Conservation (phyloP, 2,888 invertebrate genomes). For the Idaea biselata region DNA sequence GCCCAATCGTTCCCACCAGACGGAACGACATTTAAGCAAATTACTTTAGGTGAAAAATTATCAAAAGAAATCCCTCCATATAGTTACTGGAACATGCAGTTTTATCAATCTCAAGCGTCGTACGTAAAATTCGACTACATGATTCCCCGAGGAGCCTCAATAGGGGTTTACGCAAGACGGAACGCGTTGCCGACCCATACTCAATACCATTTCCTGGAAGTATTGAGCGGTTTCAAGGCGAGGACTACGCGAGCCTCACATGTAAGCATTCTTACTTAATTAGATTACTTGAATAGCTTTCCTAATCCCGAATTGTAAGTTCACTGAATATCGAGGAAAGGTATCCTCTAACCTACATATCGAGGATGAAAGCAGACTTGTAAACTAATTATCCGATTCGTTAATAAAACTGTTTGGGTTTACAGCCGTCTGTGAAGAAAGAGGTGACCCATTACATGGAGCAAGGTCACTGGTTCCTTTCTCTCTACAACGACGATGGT, state of each 20-base stretch:
- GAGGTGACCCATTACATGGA: conserved; percentile 97
- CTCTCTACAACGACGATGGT: conserved; percentile 96
- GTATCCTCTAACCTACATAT: conserved; percentile 4
- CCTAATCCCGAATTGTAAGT: conserved; percentile 4
- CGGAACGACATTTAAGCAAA: conserved; percentile 95
- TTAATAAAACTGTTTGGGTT: conserved; percentile 7
- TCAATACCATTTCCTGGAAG: conserved; percentile 97
- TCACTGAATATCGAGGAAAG: not conserved
- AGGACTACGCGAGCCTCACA: conserved; percentile 91
- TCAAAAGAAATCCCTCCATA: conserved; percentile 95
- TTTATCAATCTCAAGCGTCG: conserved; percentile 95
- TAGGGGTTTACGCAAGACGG: conserved; percentile 96
- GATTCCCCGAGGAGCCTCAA: conserved; percentile 93
- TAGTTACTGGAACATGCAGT: conserved; percentile 98
- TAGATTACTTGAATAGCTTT: not conserved
- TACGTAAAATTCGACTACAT: conserved; percentile 97
- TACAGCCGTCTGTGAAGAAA: conserved; percentile 91
- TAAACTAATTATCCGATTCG: conserved; percentile 1
- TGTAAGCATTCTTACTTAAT: conserved; percentile 81
- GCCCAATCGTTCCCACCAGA: conserved; percentile 95
- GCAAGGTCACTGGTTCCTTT: conserved; percentile 97
- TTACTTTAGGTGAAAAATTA: conserved; percentile 91
- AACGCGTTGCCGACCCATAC: conserved; percentile 98
- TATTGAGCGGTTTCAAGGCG: conserved; percentile 93
- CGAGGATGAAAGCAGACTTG: not conserved